Percentiles rank a stretch among this genome's conserved stretches.
Conservation (phyloP, 2,888 invertebrate genomes). For the Drosophila stalkeri region DNA sequence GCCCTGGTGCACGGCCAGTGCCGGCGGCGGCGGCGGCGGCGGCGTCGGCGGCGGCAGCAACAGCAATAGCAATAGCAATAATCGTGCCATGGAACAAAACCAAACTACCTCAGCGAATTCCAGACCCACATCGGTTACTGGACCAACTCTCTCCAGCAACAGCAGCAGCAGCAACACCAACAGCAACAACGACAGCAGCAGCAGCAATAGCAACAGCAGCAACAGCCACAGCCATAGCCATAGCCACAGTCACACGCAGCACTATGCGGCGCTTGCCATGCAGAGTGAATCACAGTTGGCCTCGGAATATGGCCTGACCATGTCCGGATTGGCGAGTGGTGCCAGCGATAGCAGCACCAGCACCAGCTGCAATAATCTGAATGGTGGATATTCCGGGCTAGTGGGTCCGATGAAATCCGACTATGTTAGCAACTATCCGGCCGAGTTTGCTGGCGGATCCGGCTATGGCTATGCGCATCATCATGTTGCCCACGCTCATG, state of each 20-base stretch:
- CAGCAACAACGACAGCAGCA: slow-evolving; percentile 20
- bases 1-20: slow-evolving; percentile 58
- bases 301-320: slow-evolving; percentile 79
- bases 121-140: slow-evolving; percentile 30
- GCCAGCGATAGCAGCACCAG: slow-evolving; percentile 52
- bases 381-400: slow-evolving; percentile 56
- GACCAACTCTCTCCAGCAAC: slow-evolving; percentile 44
- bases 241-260: slow-evolving; percentile 42
- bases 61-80: slow-evolving; percentile 32
- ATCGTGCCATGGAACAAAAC: slow-evolving; percentile 66
- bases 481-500: slow-evolving; percentile 53
- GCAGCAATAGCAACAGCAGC: slow-evolving; percentile 27
- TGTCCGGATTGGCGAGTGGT: slow-evolving; percentile 73
- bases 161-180: slow-evolving; percentile 47
- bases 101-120: slow-evolving; percentile 66
- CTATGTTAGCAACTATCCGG: slow-evolving; percentile 70
- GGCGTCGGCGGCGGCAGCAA: slow-evolving; percentile 45
- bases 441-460: slow-evolving; percentile 66
- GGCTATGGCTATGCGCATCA: slow-evolving; percentile 61
- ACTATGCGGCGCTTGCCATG: slow-evolving; percentile 81
- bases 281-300: slow-evolving; percentile 82
- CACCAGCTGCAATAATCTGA: slow-evolving; percentile 31
- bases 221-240: slow-evolving; percentile 46
- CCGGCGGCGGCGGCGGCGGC: slow-evolving; percentile 61
- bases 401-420: slow-evolving; percentile 80